Percentiles rank a stretch among this genome's conserved stretches.
Evolutionary conservation across 2,888 invertebrate genomes (phyloP).

Genomic region (Epiblema foenella): DNA sequence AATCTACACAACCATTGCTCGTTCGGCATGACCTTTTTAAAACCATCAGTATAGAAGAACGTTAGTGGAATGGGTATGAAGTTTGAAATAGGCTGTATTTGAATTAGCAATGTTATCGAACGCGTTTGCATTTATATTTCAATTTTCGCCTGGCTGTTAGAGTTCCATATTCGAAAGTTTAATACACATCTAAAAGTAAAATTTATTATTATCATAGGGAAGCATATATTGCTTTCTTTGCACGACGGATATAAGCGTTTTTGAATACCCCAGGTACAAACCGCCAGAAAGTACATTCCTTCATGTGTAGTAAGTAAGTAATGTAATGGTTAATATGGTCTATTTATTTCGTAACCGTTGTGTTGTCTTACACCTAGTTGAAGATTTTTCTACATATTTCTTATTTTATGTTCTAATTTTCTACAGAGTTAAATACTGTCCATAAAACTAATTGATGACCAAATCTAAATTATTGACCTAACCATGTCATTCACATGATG

Average conservation of each 20-base stretch:
- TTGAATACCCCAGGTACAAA: too few species aligned
- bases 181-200: too few species aligned
- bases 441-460: background rate
- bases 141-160: constrained; percentile 3
- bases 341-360: background rate
- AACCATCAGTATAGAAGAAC: constrained; percentile 3
- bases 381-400: background rate
- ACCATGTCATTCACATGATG: background rate
- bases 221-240: too few species aligned
- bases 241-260: too few species aligned
- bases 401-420: background rate
- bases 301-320: too few species aligned
- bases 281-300: too few species aligned
- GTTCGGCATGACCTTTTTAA: constrained; percentile 18
- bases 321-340: too few species aligned
- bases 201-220: too few species aligned
- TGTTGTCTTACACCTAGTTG: too few species aligned
- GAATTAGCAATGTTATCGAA: constrained; percentile 30
- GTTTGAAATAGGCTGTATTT: background rate
- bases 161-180: constrained; percentile 20
- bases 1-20: constrained; percentile 42
- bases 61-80: constrained; percentile 13
- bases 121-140: constrained; percentile 26
- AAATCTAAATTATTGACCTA: background rate
- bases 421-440: background rate